Evolutionary conservation across 2,797 vertebrate species (phyloP), one percentile per base, ranked within the genome.

Genomic region (Arctocebus calabarensis): DNA sequence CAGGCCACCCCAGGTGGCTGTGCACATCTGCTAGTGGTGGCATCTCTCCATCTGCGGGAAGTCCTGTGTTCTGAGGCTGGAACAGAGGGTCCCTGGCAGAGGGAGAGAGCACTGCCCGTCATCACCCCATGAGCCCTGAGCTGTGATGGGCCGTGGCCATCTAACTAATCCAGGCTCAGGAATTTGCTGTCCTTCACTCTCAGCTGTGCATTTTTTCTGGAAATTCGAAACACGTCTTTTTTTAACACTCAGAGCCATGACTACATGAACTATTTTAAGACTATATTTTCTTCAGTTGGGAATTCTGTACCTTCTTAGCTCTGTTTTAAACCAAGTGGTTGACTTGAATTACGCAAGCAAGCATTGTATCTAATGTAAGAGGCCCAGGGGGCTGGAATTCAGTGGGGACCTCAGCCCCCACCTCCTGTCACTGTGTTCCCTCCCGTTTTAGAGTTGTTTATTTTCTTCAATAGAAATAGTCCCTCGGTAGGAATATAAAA

Each of bases 41-140:
- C 79, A 7, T 62, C 52, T n/a, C 37, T 1, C 16, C 59, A 1
- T 34, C 29, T 61, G 62, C 3, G 12, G 27, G 40, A 45, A 43
- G 43, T 55, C 32, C 20, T 45, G 8, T 32, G 45, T 48, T 5
- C 29, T 37, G 3, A 74, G 40, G 23, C 71, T 13, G 19, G n/a
- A n/a, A n/a, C n/a, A n/a, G n/a, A n/a, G 34, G n/a, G 32, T 37
- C 32, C 82, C 71, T 11, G 32, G 40, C 19, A 52, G 14, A 25
- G 20, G 68, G 34, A 57, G 25, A 29, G 12, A 75, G 32, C 0
- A 0, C 29, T 7, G 0, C 22, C 23, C 17, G 8, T 9, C 2
- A 16, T 40, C 32, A 29, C 37, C 48, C 66, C 16, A 0, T 2
- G 13, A 55, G 79, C 52, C 45, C 70, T 22, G 64, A n/a, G 14